Conservation (phyloP, 2,113 vertebrate species). For the Aegotheles bennettii region DNA sequence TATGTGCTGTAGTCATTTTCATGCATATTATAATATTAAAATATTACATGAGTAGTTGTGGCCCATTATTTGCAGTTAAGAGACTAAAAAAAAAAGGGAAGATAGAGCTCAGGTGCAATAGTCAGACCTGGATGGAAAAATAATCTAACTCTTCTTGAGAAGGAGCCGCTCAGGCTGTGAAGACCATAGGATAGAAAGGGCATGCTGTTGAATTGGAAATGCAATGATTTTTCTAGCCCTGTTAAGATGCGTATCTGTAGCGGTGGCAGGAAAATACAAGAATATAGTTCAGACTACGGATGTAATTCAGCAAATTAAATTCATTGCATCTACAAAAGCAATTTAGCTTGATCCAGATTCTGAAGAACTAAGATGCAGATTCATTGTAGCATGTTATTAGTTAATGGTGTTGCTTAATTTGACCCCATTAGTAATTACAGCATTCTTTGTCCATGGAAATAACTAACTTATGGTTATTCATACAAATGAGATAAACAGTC, state of each 20-base stretch:
- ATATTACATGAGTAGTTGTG: neutral
- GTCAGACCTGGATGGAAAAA: neutral
- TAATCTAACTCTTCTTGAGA: neutral
- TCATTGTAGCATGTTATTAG: neutral
- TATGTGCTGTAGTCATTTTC: neutral
- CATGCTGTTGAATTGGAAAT: neutral
- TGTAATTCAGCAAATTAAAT: neutral
- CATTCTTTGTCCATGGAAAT: neutral
- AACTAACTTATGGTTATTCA: neutral
- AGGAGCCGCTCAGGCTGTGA: neutral
- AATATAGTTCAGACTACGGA: neutral
- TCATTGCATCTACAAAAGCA: neutral
- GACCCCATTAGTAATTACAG: neutral
- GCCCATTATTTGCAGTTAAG: neutral
- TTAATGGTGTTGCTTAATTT: neutral
- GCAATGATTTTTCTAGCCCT: neutral
- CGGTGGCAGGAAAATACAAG: neutral
- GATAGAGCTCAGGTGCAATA: neutral
- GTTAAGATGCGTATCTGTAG: rapidly evolving
- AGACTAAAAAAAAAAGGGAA: neutral
- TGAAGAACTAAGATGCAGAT: neutral
- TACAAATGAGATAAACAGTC: neutral
- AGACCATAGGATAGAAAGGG: neutral
- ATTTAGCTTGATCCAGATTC: neutral
- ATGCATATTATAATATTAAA: neutral